phyloP scores from a whole-genome alignment of 1,140 invertebrate genomes.

The Arctopsyche grandis region DNA sequence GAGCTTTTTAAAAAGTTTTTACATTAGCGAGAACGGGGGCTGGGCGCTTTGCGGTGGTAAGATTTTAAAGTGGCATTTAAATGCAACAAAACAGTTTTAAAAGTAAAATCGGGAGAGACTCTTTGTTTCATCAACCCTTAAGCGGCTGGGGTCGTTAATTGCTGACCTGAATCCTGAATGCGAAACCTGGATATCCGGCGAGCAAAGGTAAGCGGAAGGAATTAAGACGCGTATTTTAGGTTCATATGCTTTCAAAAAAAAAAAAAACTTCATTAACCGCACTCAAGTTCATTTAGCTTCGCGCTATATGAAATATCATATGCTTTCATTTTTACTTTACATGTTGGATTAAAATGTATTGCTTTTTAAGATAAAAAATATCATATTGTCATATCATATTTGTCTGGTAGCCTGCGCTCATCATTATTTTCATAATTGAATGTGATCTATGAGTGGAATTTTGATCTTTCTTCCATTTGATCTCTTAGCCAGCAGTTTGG shows the following conservation, averaged over 20 bases:
- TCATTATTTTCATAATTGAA: too few relatives aligned
- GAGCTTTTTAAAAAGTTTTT: constrained; percentile 45
- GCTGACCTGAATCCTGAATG: constrained; percentile 18
- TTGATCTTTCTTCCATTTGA: too few relatives aligned
- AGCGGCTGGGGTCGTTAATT: constrained; percentile 14
- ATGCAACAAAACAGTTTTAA: constrained; percentile 46
- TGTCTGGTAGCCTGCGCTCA: too few relatives aligned
- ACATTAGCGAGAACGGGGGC: constrained; percentile 39
- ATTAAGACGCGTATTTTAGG: constrained; percentile 16
- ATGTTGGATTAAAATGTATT: too few relatives aligned
- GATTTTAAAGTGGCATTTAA: constrained; percentile 44
- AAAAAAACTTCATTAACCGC: constrained; percentile 5
- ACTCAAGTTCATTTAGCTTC: not conserved
- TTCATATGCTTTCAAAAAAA: constrained; percentile 6
- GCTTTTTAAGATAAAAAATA: too few relatives aligned
- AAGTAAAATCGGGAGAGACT: constrained; percentile 39
- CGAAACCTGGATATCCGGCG: constrained; percentile 4
- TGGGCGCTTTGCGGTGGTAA: constrained; percentile 3
- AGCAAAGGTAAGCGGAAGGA: constrained; percentile 34
- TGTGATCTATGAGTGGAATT: too few relatives aligned
- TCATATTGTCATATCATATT: too few relatives aligned
- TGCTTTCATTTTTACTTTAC: too few relatives aligned
- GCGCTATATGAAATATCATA: not conserved
- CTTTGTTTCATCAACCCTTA: constrained; percentile 39
- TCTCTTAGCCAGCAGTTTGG: too few relatives aligned